A percentile compares a stretch with the other conserved stretches of the same genome.
phyloP scores from a whole-genome alignment of 2,113 vertebrate genomes.

The Oceanodroma tethys region DNA sequence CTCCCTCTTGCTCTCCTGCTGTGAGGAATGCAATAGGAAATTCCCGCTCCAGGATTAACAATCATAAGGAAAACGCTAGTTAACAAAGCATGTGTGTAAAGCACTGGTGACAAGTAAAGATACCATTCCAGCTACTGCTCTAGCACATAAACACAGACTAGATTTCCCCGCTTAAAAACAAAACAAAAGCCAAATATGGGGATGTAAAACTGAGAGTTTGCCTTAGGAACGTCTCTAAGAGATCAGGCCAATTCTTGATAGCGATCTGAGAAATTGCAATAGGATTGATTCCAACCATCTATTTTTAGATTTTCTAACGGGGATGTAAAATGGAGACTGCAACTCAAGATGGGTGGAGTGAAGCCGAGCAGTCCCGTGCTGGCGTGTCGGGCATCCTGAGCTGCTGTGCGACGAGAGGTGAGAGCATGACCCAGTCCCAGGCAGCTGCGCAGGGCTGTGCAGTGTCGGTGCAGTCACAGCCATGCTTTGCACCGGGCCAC shows the following conservation, averaged over 20 bases:
- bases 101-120: background rate
- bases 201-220: background rate
- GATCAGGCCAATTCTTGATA: background rate
- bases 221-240: background rate
- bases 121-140: background rate
- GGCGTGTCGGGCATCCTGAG: background rate
- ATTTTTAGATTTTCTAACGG: background rate
- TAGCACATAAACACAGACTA: background rate
- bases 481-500: accelerated
- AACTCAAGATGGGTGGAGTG: background rate
- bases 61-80: background rate
- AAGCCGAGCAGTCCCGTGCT: background rate
- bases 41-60: constrained; percentile 44
- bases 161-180: background rate
- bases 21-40: constrained; percentile 58
- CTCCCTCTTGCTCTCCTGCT: constrained; percentile 40
- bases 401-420: accelerated
- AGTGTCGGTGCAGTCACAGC: background rate
- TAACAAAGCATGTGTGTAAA: background rate
- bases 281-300: background rate
- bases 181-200: constrained; percentile 29
- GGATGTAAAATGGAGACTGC: background rate
- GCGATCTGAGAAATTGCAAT: background rate
- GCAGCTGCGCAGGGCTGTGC: accelerated
- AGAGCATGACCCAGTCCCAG: accelerated